Base-by-base conservation (phyloP, 2,888 invertebrate genomes). In the Erebia epiphron region DNA sequence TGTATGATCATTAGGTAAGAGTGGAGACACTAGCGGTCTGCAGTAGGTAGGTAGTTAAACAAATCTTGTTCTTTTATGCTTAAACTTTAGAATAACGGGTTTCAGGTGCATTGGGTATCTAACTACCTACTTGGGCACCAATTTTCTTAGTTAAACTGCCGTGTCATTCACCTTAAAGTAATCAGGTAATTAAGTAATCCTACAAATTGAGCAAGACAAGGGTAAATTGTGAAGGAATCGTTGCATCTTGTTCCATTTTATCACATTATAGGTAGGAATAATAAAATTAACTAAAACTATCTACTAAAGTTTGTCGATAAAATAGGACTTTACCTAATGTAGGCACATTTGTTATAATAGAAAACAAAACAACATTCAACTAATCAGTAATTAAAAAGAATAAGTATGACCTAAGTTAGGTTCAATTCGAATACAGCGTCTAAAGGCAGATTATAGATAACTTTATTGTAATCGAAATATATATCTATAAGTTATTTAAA, bases 201-300 rank as follows among this genome's bases (percentile, higher is more conserved):
- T 61, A 61, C n/a, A 61, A 62, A 62, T 62, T 62, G 49, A 62
- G 61, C 61, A 46, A 46, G 46, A 14, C 8, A 46, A 46, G 13
- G 9, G 16, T 41, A 61, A 13, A 11, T 43, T 18, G 16, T 46
- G n/a, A 43, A 18, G 43, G n/a, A 43, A 61, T 61, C 16, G 61
- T 43, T 43, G 61, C 43, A 18, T 10, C 46, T 43, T 43, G 43
- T 43, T 16, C 61, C 43, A 46, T 18, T 9, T 58, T 21, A 56
- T 2, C 11, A 21, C 14, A 49, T 13, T 14, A 1, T 14, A 49
- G 7, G 5, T 50, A 49, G 7, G 5, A n/a, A n/a, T 14, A n/a
- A 50, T 14, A 50, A 50, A 50, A 50, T 50, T 5, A 46, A 11
- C 3, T 46, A 46, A 46, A 46, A 13, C 13, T 46, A 46, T 2